phyloP scores from a whole-genome alignment of 2,888 invertebrate species.

The Villa cingulata region DNA sequence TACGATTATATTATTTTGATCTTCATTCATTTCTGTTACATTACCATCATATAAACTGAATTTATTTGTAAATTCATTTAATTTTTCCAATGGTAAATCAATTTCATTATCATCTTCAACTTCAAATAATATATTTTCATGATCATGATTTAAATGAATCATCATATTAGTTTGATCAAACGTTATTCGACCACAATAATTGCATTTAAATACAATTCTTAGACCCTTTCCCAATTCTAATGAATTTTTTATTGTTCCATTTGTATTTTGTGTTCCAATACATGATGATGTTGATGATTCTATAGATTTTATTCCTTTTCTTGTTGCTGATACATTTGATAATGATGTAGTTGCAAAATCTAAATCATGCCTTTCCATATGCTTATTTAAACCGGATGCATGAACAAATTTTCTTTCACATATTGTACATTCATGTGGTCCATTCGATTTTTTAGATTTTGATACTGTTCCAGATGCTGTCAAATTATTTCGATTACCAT shows the following conservation, averaged over 20 bases:
- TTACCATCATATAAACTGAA: neutral
- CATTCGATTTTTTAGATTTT: slow-evolving; percentile 24
- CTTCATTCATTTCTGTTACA: neutral
- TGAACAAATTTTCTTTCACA: slow-evolving; percentile 36
- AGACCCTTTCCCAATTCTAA: slow-evolving; percentile 17
- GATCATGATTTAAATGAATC: slow-evolving; percentile 22
- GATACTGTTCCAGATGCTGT: slow-evolving; percentile 8
- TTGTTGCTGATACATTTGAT: too few relatives aligned
- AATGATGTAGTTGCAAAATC: slow-evolving; percentile 18
- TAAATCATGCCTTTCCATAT: slow-evolving; percentile 34
- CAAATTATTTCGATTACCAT: slow-evolving; percentile 14
- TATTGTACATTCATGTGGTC: slow-evolving; percentile 30
- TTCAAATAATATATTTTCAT: slow-evolving; percentile 13
- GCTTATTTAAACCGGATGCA: slow-evolving; percentile 30
- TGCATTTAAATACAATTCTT: slow-evolving; percentile 26
- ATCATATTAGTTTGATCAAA: slow-evolving; percentile 13
- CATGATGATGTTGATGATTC: slow-evolving; percentile 6
- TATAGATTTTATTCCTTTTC: too few relatives aligned
- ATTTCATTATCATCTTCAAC: slow-evolving; percentile 15
- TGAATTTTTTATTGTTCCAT: too few relatives aligned
- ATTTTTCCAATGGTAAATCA: slow-evolving; percentile 17
- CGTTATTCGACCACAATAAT: slow-evolving; percentile 28
- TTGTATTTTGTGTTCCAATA: too few relatives aligned
- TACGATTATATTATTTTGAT: neutral
- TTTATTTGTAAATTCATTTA: neutral